A percentile compares a stretch with the other conserved stretches of the same genome.
Conservation (phyloP, 2,888 invertebrate genomes). For the Uloborus plumipes region DNA sequence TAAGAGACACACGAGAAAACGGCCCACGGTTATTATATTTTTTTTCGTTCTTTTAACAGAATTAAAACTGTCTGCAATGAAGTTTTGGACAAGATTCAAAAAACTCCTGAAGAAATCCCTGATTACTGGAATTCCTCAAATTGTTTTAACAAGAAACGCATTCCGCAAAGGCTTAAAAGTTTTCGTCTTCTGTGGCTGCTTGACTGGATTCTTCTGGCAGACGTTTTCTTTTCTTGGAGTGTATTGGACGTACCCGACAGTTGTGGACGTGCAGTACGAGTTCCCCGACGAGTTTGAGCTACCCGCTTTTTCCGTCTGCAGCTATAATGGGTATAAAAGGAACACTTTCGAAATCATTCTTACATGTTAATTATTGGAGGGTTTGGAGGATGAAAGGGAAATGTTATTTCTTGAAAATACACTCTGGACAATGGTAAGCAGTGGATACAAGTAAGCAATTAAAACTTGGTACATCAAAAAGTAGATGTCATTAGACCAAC, state of each 20-base stretch:
- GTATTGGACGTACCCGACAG: conserved; percentile 57
- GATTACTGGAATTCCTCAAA: conserved; percentile 56
- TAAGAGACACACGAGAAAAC: too few species aligned
- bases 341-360: neutral
- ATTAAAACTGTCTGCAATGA: conserved; percentile 5
- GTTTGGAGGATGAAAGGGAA: too few species aligned
- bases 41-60: too few species aligned
- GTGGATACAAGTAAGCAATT: too few species aligned
- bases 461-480: too few species aligned
- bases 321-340: conserved; percentile 44
- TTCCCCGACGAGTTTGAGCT: conserved; percentile 39
- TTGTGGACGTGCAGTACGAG: conserved; percentile 41
- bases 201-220: conserved; percentile 49
- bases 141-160: conserved; percentile 30
- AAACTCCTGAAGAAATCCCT: conserved; percentile 40
- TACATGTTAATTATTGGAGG: too few species aligned
- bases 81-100: conserved; percentile 27
- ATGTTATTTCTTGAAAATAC: too few species aligned
- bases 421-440: too few species aligned
- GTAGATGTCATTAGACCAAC: too few species aligned
- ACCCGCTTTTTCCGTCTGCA: conserved; percentile 50
- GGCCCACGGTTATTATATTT: too few species aligned
- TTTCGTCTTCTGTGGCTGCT: conserved; percentile 24
- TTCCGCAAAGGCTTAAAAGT: conserved; percentile 30
- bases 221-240: conserved; percentile 27